Conservation (phyloP, 1,140 invertebrate genomes). For the Zaprionus africanus region DNA sequence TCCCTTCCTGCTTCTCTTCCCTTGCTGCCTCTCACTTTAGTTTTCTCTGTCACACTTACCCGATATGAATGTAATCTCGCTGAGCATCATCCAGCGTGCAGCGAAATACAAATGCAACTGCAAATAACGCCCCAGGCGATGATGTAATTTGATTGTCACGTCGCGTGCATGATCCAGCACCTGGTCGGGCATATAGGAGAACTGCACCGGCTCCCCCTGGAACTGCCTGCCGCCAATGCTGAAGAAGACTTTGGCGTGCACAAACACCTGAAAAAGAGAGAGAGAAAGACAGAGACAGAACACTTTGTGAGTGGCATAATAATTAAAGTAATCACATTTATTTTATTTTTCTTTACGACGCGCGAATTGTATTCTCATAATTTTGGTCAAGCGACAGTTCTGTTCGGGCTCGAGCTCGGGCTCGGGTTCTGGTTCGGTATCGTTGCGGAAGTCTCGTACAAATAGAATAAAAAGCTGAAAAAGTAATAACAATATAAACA, state of each 20-base stretch:
- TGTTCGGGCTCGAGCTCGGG: slow-evolving; percentile 13
- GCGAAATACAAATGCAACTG: slow-evolving; percentile 94
- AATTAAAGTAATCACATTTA: slow-evolving; percentile 64
- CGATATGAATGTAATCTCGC: slow-evolving; percentile 93
- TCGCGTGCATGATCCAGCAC: slow-evolving; percentile 92
- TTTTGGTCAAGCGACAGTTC: slow-evolving; percentile 49
- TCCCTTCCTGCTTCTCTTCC: neutral
- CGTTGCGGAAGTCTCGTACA: slow-evolving; percentile 57
- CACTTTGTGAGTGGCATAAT: slow-evolving; percentile 67
- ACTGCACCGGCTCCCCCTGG: slow-evolving; percentile 85
- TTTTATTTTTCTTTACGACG: slow-evolving; percentile 29
- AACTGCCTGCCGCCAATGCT: slow-evolving; percentile 91
- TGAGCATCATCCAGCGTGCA: slow-evolving; percentile 93
- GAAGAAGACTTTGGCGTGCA: slow-evolving; percentile 89
- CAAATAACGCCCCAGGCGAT: slow-evolving; percentile 90
- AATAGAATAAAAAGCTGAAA: slow-evolving; percentile 23
- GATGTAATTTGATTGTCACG: slow-evolving; percentile 92
- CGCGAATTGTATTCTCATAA: slow-evolving; percentile 40
- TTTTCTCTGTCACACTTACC: slow-evolving; percentile 85
- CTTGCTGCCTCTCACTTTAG: neutral
- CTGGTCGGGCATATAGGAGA: slow-evolving; percentile 91
- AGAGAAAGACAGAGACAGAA: slow-evolving; percentile 4
- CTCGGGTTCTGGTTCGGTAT: slow-evolving; percentile 29
- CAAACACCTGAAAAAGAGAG: slow-evolving; percentile 87
- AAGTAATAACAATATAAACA: slow-evolving; percentile 20